Conservation (phyloP, 2,797 vertebrate genomes). For the Pangasius djambal region DNA sequence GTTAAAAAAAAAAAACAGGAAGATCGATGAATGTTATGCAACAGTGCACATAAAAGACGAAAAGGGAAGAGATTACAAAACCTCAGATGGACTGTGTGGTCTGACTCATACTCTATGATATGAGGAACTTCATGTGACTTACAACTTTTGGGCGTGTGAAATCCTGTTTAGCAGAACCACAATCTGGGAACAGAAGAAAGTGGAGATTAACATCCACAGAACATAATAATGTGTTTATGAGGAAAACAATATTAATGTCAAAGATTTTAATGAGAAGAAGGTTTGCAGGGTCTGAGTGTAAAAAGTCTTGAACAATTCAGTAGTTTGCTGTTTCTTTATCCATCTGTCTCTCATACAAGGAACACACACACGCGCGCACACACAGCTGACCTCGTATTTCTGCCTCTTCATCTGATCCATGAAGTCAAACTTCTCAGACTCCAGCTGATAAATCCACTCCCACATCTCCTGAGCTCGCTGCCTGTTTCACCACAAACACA, state of each 20-base stretch:
- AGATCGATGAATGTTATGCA: neutral
- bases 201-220: neutral
- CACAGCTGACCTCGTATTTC: slow-evolving; percentile 83
- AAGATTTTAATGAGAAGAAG: neutral
- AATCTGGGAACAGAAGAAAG: slow-evolving; percentile 72
- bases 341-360: neutral
- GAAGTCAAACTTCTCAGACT: slow-evolving; percentile 90
- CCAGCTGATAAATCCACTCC: slow-evolving; percentile 86
- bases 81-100: neutral
- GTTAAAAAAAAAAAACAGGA: neutral
- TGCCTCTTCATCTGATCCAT: slow-evolving; percentile 86
- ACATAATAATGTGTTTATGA: no score
- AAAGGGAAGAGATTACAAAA: neutral
- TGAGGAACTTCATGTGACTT: slow-evolving; percentile 64
- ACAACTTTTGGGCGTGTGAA: slow-evolving; percentile 92
- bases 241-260: no score
- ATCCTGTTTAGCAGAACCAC: slow-evolving; percentile 89
- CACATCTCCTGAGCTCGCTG: slow-evolving; percentile 85
- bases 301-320: neutral
- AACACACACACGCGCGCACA: neutral
- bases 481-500: slow-evolving; percentile 64
- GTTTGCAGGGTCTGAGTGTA: neutral
- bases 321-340: neutral
- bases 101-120: neutral
- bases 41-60: neutral